phyloP scores from a whole-genome alignment of 2,113 vertebrate genomes.

The Dissostichus mawsoni region DNA sequence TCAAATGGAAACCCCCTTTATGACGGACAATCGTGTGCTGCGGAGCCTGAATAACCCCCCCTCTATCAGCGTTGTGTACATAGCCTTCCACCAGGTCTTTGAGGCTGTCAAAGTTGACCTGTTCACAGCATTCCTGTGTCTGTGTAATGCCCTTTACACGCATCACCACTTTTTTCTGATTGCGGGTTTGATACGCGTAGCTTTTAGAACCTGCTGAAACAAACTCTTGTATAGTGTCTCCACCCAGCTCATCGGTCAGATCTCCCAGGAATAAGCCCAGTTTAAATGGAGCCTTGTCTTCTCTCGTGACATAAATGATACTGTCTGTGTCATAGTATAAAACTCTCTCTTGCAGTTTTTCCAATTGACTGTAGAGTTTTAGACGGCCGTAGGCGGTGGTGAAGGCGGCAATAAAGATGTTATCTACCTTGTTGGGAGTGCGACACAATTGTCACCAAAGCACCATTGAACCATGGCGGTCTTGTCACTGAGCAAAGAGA shows the following conservation, averaged over 20 bases:
- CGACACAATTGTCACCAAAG: rapidly evolving
- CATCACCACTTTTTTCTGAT: background rate
- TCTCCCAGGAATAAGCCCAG: background rate
- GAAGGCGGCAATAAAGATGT: background rate
- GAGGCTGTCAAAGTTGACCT: background rate
- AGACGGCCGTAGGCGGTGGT: background rate
- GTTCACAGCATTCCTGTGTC: background rate
- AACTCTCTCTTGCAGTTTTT: background rate
- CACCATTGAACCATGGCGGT: background rate
- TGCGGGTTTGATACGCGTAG: no score
- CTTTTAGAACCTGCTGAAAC: no score
- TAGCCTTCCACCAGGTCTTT: background rate
- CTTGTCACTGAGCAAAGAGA: background rate
- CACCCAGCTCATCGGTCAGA: background rate
- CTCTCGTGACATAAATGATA: background rate
- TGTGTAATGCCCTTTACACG: background rate
- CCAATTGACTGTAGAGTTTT: slow-evolving; percentile 2
- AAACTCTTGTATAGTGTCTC: background rate
- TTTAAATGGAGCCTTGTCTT: background rate
- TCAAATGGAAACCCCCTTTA: background rate
- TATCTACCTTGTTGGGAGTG: background rate
- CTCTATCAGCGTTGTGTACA: background rate
- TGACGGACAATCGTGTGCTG: background rate
- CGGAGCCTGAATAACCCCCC: background rate
- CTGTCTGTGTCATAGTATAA: background rate